A percentile compares a stretch with the other conserved stretches of the same genome.
These are phyloP conservation scores for Dinocampus coccinellae DNA, from an alignment of 2,888 invertebrate species.

Conservation along the genomic window DNA sequence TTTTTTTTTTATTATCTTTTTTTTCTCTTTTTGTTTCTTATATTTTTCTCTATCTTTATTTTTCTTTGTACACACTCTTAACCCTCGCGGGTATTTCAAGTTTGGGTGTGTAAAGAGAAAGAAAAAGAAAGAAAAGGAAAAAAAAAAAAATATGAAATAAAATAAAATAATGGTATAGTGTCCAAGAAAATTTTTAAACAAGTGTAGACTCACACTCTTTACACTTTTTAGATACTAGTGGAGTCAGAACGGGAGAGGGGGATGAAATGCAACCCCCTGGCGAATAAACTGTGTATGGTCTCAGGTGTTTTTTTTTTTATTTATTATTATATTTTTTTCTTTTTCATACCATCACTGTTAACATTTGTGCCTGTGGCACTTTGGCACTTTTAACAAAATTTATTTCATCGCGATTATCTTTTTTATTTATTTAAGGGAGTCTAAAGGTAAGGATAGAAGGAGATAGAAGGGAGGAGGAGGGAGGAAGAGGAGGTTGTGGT, in stretches of 20 bases:
- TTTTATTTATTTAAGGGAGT: slow-evolving; percentile 7
- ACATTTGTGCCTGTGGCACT: slow-evolving; percentile 52
- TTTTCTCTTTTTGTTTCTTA: not conserved
- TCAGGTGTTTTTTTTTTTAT: slow-evolving; percentile 56
- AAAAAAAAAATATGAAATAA: too few species aligned
- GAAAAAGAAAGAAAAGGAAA: too few species aligned
- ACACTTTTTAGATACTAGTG: not conserved
- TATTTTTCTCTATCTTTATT: slow-evolving; percentile 4
- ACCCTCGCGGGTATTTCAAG: not conserved
- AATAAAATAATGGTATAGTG: not conserved
- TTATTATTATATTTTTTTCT: not conserved
- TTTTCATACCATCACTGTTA: slow-evolving; percentile 45
- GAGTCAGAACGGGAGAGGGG: not conserved
- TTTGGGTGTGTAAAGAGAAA: too few species aligned
- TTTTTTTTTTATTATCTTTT: slow-evolving; percentile 12
- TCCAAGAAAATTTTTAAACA: slow-evolving; percentile 8
- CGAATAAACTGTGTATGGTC: slow-evolving; percentile 45
- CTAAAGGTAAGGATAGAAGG: too few species aligned
- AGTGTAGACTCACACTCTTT: not conserved
- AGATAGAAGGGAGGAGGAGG: too few species aligned
- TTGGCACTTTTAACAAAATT: slow-evolving; percentile 60
- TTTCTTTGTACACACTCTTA: slow-evolving; percentile 6
- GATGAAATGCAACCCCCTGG: not conserved
- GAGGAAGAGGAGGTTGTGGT: too few species aligned
- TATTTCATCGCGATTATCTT: slow-evolving; percentile 41